Evolutionary conservation across 2,113 vertebrate species (phyloP), one percentile per base, ranked within the genome.

Genomic region (Bufo bufo): DNA sequence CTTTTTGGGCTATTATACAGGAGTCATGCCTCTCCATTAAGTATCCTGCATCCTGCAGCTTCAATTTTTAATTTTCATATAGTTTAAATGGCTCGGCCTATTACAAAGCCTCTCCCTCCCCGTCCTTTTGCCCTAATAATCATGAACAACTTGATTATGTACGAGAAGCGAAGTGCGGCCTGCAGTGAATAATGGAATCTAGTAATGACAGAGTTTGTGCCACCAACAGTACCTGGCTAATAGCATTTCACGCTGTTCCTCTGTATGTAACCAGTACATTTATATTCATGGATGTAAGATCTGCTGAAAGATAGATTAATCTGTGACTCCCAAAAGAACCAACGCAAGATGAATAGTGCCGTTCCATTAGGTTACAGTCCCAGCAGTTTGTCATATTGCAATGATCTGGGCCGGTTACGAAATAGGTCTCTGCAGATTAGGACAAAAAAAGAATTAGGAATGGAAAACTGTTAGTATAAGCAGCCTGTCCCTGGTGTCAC

Each of bases 221-320:
- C 86, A 83, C 66, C 69, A 50, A 23, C 50, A 74, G 43, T 77
- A 88, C 80, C 80, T 65, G 52, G 80, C 81, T 88, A 75, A 84
- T 87, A 87, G 78, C 87, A 77, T 66, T 77, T 66, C 80, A 77
- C 20, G 80, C 80, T 88, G 80, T 63, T 88, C 23, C 80, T 77
- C 80, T 82, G 56, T 77, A 82, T 66, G 69, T 80, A 88, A 82
- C 71, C 45, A 77, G 66, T 47, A 14, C 86, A 77, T 88, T 82
- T 88, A 88, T 83, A 88, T 88, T 88, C 87, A 83, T 88, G n/a
- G 87, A 59, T 59, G 71, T 63, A 84, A 65, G 66, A 83, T 77
- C 49, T n/a, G 47, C 71, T 56, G 69, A 75, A 50, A 65, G 87
- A 87, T 74, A 87, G 66, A 83, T 88, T 84, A 63, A 84, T 88